These are phyloP conservation scores for Oncorhynchus masou DNA, from an alignment of 2,113 vertebrate genomes.

Conservation along the genomic window DNA sequence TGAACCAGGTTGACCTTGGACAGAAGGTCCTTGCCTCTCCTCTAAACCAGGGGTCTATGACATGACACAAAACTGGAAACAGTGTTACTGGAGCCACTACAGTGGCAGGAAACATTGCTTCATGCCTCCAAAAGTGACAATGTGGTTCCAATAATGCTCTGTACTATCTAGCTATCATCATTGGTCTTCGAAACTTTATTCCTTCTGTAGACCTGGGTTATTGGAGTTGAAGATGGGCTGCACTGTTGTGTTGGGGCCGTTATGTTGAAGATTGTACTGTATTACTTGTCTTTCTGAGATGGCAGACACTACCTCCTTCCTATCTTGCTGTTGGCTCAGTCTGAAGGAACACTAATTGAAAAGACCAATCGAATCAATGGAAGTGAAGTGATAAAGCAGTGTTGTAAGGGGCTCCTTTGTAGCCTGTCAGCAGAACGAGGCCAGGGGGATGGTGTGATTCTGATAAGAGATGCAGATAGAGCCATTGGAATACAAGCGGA, in stretches of 20 bases:
- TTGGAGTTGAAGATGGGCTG: conserved; percentile 27
- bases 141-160: no score
- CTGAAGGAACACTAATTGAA: conserved; percentile 1
- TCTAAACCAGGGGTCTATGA: no score
- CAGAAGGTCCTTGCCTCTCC: no score
- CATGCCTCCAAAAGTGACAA: no score
- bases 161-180: no score
- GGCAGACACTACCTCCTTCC: not conserved
- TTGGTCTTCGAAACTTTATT: no score
- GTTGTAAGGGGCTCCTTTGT: not conserved
- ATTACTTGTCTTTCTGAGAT: not conserved
- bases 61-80: no score
- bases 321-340: not conserved
- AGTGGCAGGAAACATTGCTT: no score
- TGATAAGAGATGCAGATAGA: not conserved
- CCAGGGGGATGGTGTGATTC: not conserved
- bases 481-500: not conserved
- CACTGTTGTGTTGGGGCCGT: not conserved
- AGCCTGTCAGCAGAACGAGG: not conserved
- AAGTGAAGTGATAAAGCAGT: not conserved
- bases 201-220: conserved; percentile 35
- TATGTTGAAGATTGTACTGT: not conserved
- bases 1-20: no score
- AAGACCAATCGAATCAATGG: not conserved
- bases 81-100: no score